Conservation (phyloP, 2,888 invertebrate genomes). For the Julus scandinavius region DNA sequence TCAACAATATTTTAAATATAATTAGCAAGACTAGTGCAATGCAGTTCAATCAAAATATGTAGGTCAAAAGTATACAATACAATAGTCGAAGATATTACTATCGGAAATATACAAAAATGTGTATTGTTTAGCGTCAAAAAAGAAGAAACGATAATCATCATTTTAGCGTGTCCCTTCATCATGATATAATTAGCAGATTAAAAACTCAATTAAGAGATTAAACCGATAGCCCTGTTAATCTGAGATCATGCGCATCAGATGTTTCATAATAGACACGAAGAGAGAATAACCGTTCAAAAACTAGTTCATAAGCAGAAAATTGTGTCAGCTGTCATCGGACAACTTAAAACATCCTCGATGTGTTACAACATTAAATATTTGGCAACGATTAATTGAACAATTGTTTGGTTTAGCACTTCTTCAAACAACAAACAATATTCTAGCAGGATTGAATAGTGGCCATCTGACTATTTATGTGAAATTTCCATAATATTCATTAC, state of each 20-base stretch:
- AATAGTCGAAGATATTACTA: not conserved
- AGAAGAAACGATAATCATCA: not conserved
- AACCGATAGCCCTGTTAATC: not conserved
- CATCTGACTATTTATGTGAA: not conserved
- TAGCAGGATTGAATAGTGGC: not conserved
- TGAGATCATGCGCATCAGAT: not conserved
- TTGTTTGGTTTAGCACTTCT: not conserved
- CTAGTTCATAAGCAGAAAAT: not conserved
- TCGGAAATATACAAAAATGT: not conserved
- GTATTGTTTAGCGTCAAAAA: not conserved
- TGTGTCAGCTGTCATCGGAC: not conserved
- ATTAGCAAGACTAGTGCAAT: not conserved
- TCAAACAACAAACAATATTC: not conserved
- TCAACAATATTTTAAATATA: not conserved
- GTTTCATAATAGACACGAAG: not conserved
- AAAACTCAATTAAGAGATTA: not conserved
- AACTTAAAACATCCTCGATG: not conserved
- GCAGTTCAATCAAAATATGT: not conserved
- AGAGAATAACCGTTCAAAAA: not conserved
- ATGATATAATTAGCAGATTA: conserved; percentile 21
- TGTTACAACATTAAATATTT: not conserved
- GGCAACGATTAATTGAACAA: not conserved
- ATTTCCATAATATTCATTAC: not conserved
- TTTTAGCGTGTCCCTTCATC: not conserved
- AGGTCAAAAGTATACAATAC: not conserved